Conservation (phyloP, 2,797 vertebrate genomes). For the Muscicapa comitata region DNA sequence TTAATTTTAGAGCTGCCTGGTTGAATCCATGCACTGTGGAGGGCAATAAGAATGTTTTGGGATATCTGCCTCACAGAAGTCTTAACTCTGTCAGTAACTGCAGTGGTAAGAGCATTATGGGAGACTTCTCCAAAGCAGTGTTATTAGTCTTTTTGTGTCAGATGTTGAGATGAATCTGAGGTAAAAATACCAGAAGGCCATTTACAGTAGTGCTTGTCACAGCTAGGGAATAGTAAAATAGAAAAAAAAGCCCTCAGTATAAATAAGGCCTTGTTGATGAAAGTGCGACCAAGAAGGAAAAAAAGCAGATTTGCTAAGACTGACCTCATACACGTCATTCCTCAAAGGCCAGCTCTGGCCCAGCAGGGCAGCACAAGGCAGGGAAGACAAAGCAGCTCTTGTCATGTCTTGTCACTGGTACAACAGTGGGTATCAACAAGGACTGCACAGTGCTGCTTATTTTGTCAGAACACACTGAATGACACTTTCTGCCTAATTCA, state of each 20-base stretch:
- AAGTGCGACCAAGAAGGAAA: slow-evolving; percentile 1
- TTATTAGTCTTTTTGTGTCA: not conserved
- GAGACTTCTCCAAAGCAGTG: not conserved
- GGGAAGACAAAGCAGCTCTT: slow-evolving; percentile 51
- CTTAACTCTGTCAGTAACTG: not conserved
- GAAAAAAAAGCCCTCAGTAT: not conserved
- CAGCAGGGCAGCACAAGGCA: slow-evolving; percentile 30
- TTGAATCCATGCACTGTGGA: not conserved
- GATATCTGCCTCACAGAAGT: not conserved
- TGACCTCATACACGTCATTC: slow-evolving; percentile 11
- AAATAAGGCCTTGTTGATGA: slow-evolving; percentile 32
- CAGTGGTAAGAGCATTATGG: not conserved
- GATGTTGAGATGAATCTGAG: not conserved
- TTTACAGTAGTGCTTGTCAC: not conserved
- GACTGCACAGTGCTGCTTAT: slow-evolving; percentile 6
- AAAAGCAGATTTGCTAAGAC: slow-evolving; percentile 46
- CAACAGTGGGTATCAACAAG: slow-evolving; percentile 32
- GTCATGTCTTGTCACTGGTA: slow-evolving; percentile 29
- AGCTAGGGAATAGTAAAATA: not conserved
- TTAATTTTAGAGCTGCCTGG: not conserved
- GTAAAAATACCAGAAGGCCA: not conserved
- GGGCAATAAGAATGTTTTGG: not conserved
- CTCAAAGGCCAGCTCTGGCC: slow-evolving; percentile 24
- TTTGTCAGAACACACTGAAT: slow-evolving; percentile 19
- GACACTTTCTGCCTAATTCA: slow-evolving; percentile 24